These are phyloP conservation scores for Hypomecis punctinalis DNA, from an alignment of 2,888 invertebrate genomes.

Conservation along the genomic window DNA sequence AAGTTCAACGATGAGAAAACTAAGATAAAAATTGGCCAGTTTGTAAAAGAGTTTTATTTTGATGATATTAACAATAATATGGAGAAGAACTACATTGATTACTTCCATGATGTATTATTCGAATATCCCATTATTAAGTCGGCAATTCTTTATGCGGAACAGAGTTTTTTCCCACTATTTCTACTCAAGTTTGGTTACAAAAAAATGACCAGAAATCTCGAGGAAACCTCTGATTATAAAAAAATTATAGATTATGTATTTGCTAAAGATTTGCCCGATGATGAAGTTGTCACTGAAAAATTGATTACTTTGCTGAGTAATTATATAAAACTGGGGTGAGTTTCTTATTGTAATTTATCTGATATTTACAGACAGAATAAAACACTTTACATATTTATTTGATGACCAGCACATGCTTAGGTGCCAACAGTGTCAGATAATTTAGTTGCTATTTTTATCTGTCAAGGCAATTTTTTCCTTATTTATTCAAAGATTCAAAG, in stretches of 20 bases:
- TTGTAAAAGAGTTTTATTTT: conserved; percentile 72
- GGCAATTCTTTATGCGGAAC: conserved; percentile 59
- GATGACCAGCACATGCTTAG: too few relatives aligned
- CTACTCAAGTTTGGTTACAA: conserved; percentile 59
- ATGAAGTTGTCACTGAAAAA: conserved; percentile 49
- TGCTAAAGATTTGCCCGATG: conserved; percentile 40
- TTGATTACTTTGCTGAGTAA: conserved; percentile 62
- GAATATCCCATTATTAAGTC: conserved; percentile 69
- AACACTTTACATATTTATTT: too few relatives aligned
- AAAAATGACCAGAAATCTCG: conserved; percentile 10
- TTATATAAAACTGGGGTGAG: conserved; percentile 72
- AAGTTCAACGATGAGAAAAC: conserved; percentile 53
- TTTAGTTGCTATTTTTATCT: too few relatives aligned
- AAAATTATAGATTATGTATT: conserved; percentile 60
- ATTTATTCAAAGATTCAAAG: too few relatives aligned
- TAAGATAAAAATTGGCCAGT: conserved; percentile 55
- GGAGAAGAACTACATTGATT: conserved; percentile 58
- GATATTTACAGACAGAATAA: too few relatives aligned
- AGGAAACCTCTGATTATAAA: conserved; percentile 33
- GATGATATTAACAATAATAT: conserved; percentile 44
- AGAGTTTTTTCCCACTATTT: conserved; percentile 59
- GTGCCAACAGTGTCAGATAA: too few relatives aligned
- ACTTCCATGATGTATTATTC: conserved; percentile 65
- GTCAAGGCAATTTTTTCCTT: too few relatives aligned
- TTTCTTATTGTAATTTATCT: too few relatives aligned